Evolutionary conservation across 2,888 invertebrate genomes (phyloP).

Genomic region (Standfussiana lucernea): DNA sequence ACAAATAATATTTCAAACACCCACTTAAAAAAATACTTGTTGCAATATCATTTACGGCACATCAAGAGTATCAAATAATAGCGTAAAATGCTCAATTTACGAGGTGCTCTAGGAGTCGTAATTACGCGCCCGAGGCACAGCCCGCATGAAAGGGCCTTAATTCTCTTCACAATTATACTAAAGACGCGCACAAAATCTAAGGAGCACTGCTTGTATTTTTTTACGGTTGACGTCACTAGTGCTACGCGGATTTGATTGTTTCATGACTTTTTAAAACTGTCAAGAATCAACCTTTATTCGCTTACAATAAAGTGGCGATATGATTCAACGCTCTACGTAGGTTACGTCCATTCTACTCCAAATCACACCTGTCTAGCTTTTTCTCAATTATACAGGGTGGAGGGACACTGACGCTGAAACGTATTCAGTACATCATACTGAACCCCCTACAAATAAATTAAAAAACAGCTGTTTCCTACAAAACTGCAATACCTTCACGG

Average conservation of each 20-base stretch:
- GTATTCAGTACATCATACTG: no score
- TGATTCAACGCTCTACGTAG: background rate
- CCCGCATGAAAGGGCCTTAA: slow-evolving; percentile 72
- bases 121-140: slow-evolving; percentile 63
- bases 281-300: background rate
- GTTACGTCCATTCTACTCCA: background rate
- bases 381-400: no score
- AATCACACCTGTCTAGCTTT: background rate
- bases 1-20: background rate
- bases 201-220: slow-evolving; percentile 66
- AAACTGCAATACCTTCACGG: no score
- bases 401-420: no score
- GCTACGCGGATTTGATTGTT: background rate
- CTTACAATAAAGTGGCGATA: background rate
- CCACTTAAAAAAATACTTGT: slow-evolving; percentile 30
- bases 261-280: background rate
- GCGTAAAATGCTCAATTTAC: slow-evolving; percentile 55
- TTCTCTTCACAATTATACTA: slow-evolving; percentile 74
- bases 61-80: slow-evolving; percentile 60
- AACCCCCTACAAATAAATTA: no score
- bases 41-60: slow-evolving; percentile 43
- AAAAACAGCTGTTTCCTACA: no score
- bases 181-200: slow-evolving; percentile 70
- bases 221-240: slow-evolving; percentile 28
- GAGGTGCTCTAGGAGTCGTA: slow-evolving; percentile 52